Conservation (phyloP, 92 coral and sea anemone species). For the Hydrozoanthus gracilis region DNA sequence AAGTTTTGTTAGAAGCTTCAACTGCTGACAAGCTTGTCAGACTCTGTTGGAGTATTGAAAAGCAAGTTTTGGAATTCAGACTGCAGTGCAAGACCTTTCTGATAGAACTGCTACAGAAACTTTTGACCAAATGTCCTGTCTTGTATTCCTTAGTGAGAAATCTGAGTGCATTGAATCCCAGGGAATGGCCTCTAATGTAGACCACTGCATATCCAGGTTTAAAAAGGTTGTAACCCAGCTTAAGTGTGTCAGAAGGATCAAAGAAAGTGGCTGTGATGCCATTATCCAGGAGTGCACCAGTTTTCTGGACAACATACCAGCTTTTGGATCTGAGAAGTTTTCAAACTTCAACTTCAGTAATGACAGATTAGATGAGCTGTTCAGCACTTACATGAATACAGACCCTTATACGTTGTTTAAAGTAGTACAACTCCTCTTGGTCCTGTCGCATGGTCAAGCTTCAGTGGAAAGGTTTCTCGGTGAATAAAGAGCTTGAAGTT, state of each 20-base stretch:
- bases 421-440: slow-evolving; percentile 58
- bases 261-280: slow-evolving; percentile 58
- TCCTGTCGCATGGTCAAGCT: slow-evolving; percentile 63
- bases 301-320: slow-evolving; percentile 69
- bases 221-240: slow-evolving; percentile 57
- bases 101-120: slow-evolving; percentile 52
- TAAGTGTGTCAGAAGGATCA: slow-evolving; percentile 53
- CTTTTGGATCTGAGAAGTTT: slow-evolving; percentile 67
- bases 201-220: slow-evolving; percentile 51
- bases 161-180: slow-evolving; percentile 61
- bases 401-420: slow-evolving; percentile 35
- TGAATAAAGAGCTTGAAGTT: slow-evolving; percentile 61
- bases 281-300: slow-evolving; percentile 55
- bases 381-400: slow-evolving; percentile 52
- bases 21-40: slow-evolving; percentile 48
- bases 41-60: slow-evolving; percentile 53
- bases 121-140: slow-evolving; percentile 58
- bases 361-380: slow-evolving; percentile 63
- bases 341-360: slow-evolving; percentile 50
- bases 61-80: slow-evolving; percentile 66
- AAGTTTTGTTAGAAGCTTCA: slow-evolving; percentile 27
- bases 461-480: slow-evolving; percentile 65
- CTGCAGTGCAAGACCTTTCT: slow-evolving; percentile 70
- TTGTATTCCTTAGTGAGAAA: slow-evolving; percentile 64
- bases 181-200: slow-evolving; percentile 54